Evolutionary conservation across 2,113 vertebrate genomes (phyloP), one percentile per base, ranked within the genome.

Genomic region (Serilophus lunatus): DNA sequence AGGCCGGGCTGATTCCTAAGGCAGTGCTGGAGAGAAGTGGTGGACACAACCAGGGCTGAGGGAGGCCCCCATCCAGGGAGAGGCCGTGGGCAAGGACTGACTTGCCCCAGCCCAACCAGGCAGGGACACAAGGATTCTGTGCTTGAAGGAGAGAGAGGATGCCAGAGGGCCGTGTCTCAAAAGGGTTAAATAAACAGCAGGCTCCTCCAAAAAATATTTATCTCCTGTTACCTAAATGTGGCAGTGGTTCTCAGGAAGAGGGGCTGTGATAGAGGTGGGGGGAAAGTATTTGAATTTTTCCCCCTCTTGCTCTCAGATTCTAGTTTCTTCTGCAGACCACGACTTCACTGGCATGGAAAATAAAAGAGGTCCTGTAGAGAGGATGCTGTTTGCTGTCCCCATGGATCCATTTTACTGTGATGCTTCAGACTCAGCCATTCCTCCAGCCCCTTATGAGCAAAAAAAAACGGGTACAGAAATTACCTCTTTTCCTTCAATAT

Each of bases 151-250:
- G 42, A 7, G 36, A 82, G 68, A 61, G 16, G n/a, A 64, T 75
- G 40, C 66, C 70, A 77, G 45, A 70, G 53, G 25, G 7, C 31
- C 33, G 16, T 19, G 44, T 45, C 59, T 77, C n/a, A 24, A 82
- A 96, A 81, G 94, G 86, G 94, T 97, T 96, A 96, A 97, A 92
- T 82, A 95, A 96, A 93, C 89, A 95, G 35, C 4, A 15, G 33
- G 15, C 23, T 78, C 53, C 1, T 28, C 84, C 60, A 92, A 90
- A 91, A 92, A 89, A 74, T 93, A 92, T 92, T 93, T 82, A 71
- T 89, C 95, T 95, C 68, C 49, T 75, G 42, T 42, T 92, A 66
- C 38, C 70, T 12, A n/a, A 70, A 42, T 89, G 66, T 87, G 74
- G 77, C 60, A 26, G 82, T 45, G 47, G 45, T 50, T 80, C 38